These are phyloP conservation scores for Porites cylindrica DNA, from an alignment of 92 coral and sea anemone genomes.

Conservation along the genomic window DNA sequence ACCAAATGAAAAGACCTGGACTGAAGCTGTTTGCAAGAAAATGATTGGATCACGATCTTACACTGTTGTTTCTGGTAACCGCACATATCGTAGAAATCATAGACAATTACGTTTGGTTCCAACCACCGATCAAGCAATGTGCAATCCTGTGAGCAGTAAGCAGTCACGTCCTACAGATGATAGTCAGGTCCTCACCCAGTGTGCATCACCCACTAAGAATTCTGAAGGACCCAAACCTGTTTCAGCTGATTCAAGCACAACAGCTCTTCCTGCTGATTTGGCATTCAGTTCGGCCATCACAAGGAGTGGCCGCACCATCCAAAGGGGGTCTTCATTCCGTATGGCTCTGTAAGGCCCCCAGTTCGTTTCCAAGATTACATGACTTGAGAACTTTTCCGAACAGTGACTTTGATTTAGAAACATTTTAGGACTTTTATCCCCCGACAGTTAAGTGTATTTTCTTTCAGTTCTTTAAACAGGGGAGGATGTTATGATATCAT, in stretches of 20 bases:
- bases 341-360: not conserved
- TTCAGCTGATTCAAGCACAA: not conserved
- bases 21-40: not conserved
- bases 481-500: too few relatives aligned
- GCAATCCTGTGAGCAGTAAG: not conserved
- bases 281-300: not conserved
- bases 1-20: too few relatives aligned
- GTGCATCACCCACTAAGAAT: not conserved
- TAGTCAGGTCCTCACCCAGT: not conserved
- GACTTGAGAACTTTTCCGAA: too few relatives aligned
- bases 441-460: too few relatives aligned
- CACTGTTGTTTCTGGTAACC: not conserved
- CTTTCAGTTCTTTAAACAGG: too few relatives aligned
- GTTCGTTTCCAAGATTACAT: too few relatives aligned
- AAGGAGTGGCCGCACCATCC: not conserved
- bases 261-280: not conserved
- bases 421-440: too few relatives aligned
- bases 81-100: not conserved
- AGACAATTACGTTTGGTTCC: not conserved
- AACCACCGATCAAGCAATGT: not conserved
- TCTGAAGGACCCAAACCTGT: not conserved
- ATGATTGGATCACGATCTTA: not conserved
- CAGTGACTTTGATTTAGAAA: too few relatives aligned
- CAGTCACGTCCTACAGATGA: not conserved
- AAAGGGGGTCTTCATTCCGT: too few relatives aligned